Percentiles rank a stretch among this genome's conserved stretches.
Evolutionary conservation across 2,113 vertebrate species (phyloP).

Genomic region (Aegithalos caudatus): DNA sequence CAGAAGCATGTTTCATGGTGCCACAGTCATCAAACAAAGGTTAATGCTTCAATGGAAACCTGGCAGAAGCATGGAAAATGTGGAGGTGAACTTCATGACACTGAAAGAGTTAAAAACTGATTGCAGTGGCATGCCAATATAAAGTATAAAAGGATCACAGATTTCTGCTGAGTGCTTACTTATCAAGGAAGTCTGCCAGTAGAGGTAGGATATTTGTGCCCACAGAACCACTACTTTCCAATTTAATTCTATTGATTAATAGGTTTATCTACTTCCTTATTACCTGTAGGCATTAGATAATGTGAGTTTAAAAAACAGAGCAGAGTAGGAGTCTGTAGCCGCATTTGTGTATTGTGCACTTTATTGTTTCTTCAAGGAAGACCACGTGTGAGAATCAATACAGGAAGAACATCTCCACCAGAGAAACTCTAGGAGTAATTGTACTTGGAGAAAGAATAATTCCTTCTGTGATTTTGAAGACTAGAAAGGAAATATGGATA

Average conservation of each 20-base stretch:
- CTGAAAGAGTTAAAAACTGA: background rate
- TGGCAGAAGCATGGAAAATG: background rate
- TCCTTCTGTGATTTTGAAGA: background rate
- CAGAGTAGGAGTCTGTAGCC: background rate
- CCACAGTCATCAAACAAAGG: background rate
- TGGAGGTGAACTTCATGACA: background rate
- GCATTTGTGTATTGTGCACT: background rate
- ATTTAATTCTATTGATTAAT: constrained; percentile 45
- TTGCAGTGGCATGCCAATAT: background rate
- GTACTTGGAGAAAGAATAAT: background rate
- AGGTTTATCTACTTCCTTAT: constrained; percentile 38
- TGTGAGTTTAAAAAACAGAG: background rate
- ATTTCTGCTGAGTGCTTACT: background rate
- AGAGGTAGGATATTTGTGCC: constrained; percentile 10
- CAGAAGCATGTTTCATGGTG: background rate
- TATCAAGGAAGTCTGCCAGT: background rate
- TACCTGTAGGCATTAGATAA: constrained; percentile 14
- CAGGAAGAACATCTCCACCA: background rate
- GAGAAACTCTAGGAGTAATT: background rate
- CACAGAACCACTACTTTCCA: constrained; percentile 16
- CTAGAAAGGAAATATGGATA: background rate
- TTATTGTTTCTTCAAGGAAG: background rate
- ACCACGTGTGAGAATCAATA: background rate
- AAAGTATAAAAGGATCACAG: background rate
- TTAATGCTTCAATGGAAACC: background rate